Conservation (phyloP, 2,888 invertebrate species). For the Caenorhabditis sp. region DNA sequence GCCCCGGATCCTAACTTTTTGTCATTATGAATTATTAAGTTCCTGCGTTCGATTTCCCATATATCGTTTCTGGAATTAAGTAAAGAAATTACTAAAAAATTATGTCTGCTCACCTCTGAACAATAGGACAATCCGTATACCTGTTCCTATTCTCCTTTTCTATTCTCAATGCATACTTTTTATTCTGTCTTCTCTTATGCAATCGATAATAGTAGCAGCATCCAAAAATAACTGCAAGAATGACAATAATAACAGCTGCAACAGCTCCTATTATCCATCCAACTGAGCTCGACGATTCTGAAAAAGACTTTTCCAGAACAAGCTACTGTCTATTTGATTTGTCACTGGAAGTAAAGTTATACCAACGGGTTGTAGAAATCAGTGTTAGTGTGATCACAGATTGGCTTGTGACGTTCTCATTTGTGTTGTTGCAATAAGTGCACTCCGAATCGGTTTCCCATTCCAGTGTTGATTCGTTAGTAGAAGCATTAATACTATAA, state of each 20-base stretch:
- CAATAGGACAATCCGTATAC: conserved; percentile 73
- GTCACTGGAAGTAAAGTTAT: not conserved
- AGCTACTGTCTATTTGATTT: too few species aligned
- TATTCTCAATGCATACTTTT: conserved; percentile 56
- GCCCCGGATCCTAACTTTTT: conserved; percentile 75
- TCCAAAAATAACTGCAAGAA: conserved; percentile 4
- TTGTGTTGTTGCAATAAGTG: not conserved
- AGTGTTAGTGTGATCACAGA: not conserved
- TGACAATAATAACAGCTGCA: conserved; percentile 33
- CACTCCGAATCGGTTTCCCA: too few species aligned
- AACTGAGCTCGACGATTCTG: not conserved
- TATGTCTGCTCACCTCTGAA: conserved; percentile 57
- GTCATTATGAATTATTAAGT: conserved; percentile 76
- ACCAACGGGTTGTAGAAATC: not conserved
- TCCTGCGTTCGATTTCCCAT: conserved; percentile 78
- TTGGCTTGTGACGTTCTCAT: too few species aligned
- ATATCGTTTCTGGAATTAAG: conserved; percentile 64
- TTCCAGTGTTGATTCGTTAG: too few species aligned
- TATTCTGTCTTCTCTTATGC: conserved; percentile 23
- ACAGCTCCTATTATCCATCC: conserved; percentile 10
- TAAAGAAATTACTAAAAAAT: not conserved
- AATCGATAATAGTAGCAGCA: conserved; percentile 30
- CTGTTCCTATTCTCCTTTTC: conserved; percentile 61
- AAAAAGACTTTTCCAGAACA: too few species aligned
- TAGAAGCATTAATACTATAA: too few species aligned